These are phyloP conservation scores for Rhinoraja longicauda DNA, from an alignment of 2,797 vertebrate species.

Conservation along the genomic window DNA sequence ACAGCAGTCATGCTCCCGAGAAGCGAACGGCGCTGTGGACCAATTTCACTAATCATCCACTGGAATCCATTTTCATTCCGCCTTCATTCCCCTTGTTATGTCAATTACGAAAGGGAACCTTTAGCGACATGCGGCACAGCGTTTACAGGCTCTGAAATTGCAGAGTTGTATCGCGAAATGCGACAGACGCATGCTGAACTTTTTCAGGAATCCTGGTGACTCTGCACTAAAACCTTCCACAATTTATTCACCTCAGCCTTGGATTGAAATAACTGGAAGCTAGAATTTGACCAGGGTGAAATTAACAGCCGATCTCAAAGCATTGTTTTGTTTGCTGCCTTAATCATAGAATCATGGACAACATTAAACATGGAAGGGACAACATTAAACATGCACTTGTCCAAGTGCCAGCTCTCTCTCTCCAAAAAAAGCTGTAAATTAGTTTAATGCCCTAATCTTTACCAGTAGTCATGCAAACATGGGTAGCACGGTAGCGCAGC, in stretches of 20 bases:
- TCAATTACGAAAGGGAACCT: constrained; percentile 67
- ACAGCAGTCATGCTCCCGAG: constrained; percentile 60
- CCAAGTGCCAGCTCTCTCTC: neutral
- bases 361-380: neutral
- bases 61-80: constrained; percentile 61
- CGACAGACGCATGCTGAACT: neutral
- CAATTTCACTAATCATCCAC: constrained; percentile 92
- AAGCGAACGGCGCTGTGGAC: constrained; percentile 68
- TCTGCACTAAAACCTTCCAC: neutral
- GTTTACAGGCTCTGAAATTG: neutral
- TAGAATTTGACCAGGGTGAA: neutral
- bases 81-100: constrained; percentile 54
- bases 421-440: neutral
- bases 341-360: neutral
- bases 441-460: neutral
- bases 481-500: too few relatives aligned
- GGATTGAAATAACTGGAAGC: neutral
- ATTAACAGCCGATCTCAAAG: neutral
- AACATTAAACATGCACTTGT: too few relatives aligned
- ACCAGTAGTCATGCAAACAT: neutral
- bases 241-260: neutral
- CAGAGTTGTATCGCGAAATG: neutral
- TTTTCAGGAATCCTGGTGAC: neutral
- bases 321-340: neutral
- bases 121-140: constrained; percentile 45